Conservation (phyloP, 2,797 vertebrate species). For the Rhynchonycteris naso region DNA sequence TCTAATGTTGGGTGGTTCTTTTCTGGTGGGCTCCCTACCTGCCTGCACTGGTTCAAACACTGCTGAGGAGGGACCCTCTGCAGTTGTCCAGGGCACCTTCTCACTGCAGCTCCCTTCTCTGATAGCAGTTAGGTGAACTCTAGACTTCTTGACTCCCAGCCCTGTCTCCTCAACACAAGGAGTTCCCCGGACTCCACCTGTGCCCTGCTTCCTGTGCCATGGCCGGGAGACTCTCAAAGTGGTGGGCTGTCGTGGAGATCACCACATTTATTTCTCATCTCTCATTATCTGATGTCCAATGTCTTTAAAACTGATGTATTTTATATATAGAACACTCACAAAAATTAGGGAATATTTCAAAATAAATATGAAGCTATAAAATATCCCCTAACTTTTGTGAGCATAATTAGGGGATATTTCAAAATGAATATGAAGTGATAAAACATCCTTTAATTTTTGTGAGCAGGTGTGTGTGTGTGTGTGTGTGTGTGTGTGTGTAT, state of each 20-base stretch:
- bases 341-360: too few species aligned
- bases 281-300: background rate
- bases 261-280: background rate
- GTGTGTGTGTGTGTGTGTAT: too few species aligned
- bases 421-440: too few species aligned
- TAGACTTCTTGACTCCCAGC: background rate
- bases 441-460: too few species aligned
- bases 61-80: background rate
- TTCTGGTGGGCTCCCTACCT: background rate
- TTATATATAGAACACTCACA: too few species aligned
- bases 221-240: background rate
- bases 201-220: too few species aligned
- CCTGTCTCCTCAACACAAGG: background rate
- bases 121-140: background rate
- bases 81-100: background rate
- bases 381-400: too few species aligned
- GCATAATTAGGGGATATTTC: too few species aligned
- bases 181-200: too few species aligned
- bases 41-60: too few species aligned
- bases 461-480: too few species aligned
- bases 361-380: too few species aligned
- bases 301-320: background rate
- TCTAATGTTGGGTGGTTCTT: background rate
- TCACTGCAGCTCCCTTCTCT: background rate
- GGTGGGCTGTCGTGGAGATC: background rate